phyloP scores from a whole-genome alignment of 2,797 vertebrate species.

The Cirrhinus molitorella region DNA sequence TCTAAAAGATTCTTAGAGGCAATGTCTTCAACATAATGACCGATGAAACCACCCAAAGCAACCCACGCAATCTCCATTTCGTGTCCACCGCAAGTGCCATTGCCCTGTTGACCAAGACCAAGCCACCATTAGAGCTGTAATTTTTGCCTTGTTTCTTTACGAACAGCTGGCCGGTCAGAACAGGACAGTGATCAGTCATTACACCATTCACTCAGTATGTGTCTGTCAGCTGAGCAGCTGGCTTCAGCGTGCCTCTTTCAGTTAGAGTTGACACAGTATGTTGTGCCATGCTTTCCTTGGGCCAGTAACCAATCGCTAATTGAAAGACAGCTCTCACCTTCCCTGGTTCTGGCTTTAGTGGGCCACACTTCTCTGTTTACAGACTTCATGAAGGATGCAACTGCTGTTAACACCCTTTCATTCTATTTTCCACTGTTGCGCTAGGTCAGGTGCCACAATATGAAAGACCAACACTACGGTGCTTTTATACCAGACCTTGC shows the following conservation, averaged over 20 bases:
- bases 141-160: background rate
- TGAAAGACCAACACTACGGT: constrained; percentile 22
- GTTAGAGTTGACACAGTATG: constrained; percentile 79
- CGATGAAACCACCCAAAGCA: constrained; percentile 29
- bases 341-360: constrained; percentile 82
- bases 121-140: background rate
- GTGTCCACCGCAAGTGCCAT: background rate
- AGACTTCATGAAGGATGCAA: constrained; percentile 76
- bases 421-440: constrained; percentile 48
- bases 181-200: constrained; percentile 49
- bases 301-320: constrained; percentile 80
- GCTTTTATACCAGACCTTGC: constrained; percentile 1
- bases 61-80: background rate
- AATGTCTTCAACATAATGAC: background rate
- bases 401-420: constrained; percentile 72
- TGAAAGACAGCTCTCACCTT: constrained; percentile 89
- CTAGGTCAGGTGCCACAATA: constrained; percentile 19
- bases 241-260: constrained; percentile 73
- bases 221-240: constrained; percentile 76
- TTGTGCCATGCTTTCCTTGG: constrained; percentile 90
- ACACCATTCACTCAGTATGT: constrained; percentile 64
- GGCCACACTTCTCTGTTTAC: constrained; percentile 74
- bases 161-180: constrained; percentile 19
- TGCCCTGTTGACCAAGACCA: constrained; percentile 15
- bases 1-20: constrained; percentile 18